These are phyloP conservation scores for Vanessa tameamea DNA, from an alignment of 1,140 invertebrate genomes.

Conservation along the genomic window DNA sequence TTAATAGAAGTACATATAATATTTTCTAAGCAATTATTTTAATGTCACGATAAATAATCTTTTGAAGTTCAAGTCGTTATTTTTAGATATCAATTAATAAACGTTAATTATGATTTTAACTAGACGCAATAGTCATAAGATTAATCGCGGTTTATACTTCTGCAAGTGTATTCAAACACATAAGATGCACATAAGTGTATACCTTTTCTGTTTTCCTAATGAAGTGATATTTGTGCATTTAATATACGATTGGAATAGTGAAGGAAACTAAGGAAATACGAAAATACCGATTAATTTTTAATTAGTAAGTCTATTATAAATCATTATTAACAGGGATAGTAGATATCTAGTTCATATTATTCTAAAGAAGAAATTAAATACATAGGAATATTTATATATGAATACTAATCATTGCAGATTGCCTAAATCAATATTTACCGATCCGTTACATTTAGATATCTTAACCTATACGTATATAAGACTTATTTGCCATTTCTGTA, in stretches of 20 bases:
- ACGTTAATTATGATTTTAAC: constrained; percentile 1
- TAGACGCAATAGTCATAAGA: constrained; percentile 3
- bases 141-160: neutral
- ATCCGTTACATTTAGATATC: too few species aligned
- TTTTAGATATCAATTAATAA: constrained; percentile 21
- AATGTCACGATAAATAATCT: constrained; percentile 11
- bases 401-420: too few species aligned
- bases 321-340: too few species aligned
- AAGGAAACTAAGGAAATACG: neutral
- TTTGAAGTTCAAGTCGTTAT: constrained; percentile 11
- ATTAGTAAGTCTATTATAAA: too few species aligned
- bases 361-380: too few species aligned
- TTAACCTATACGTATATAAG: too few species aligned
- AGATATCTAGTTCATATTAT: too few species aligned
- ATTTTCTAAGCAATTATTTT: neutral
- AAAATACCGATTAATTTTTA: neutral
- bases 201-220: neutral
- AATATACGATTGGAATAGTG: neutral
- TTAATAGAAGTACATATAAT: too few species aligned
- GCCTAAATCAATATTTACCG: too few species aligned
- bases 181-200: neutral
- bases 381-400: too few species aligned
- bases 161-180: neutral
- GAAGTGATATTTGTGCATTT: neutral
- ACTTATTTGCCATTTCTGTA: too few species aligned